Base-by-base conservation (phyloP, 2,797 vertebrate genomes). In the Oceanodroma leucorhoa region DNA sequence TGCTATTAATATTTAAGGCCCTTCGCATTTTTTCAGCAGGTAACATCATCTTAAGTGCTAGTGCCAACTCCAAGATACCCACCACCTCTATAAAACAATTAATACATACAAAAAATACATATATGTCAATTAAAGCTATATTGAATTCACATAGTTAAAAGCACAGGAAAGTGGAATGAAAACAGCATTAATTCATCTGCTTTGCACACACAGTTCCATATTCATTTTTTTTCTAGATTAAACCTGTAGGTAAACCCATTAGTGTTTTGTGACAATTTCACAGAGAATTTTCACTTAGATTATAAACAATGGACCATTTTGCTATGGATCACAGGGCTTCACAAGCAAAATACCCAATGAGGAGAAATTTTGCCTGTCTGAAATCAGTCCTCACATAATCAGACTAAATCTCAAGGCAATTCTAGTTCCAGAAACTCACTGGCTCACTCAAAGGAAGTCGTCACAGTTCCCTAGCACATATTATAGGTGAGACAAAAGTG, bases 401-500 rank as follows among this genome's bases (percentile, higher is more conserved):
- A 82, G 41, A 9, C 5, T 3, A 12, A 34, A 64, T 50, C 60
- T 84, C 41, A 3, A 46, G 16, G 41, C 61, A 54, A 26, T 48
- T 40, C 24, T 78, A 8, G 7, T 69, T 85, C 45, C 84, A 77
- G 57, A 84, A 89, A 78, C 32, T 50, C 43, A 36, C 58, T 22
- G 32, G 6, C 40, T 84, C 26, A 7, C 51, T 40, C 34, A 20
- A 22, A 92, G 51, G 9, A 27, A 16, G 34, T 76, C 34, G 48
- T 61, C 51, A 45, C 67, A 46, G 30, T 11, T 71, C 75, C 75
- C 85, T 43, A 36, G 65, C 23, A 53, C 91, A 71, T 90, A 79
- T n/a, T 77, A 83, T 18, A 86, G 94, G 83, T 95, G 86, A 95
- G 77, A 92, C 66, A 66, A 27, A 92, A 92, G 86, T 92, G 94